Evolutionary conservation across 1,140 invertebrate genomes (phyloP).

Genomic region (Atta texana): DNA sequence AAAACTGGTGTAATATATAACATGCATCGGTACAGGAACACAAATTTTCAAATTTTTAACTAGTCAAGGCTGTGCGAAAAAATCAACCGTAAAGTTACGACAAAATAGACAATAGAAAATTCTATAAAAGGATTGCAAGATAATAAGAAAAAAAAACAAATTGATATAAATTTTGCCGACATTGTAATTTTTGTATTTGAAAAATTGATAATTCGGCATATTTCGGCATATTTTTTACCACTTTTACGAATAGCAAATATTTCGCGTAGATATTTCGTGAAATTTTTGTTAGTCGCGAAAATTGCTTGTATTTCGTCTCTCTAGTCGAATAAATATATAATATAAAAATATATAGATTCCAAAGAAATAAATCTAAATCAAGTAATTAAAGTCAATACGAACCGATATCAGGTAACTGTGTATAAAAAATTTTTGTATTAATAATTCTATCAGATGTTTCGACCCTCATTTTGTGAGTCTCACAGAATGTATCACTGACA

Average conservation of each 20-base stretch:
- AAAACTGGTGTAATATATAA: neutral
- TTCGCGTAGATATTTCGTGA: neutral
- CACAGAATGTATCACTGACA: no score
- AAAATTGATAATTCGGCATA: neutral
- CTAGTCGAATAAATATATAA: neutral
- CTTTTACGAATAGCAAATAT: neutral
- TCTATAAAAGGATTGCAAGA: neutral
- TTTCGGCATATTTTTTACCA: neutral
- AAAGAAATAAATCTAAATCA: no score
- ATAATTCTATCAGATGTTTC: no score
- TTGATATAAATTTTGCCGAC: neutral
- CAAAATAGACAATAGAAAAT: neutral
- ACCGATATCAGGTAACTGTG: no score
- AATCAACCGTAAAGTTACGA: neutral
- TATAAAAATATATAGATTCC: no score
- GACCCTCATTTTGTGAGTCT: no score
- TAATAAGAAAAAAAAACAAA: neutral
- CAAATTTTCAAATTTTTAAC: neutral
- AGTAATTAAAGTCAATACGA: no score
- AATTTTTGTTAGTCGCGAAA: neutral
- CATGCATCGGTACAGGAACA: neutral
- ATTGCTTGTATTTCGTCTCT: neutral
- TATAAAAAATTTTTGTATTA: no score
- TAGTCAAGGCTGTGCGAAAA: neutral
- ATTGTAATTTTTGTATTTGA: neutral